These are phyloP conservation scores for Chelonus formosanus DNA, from an alignment of 2,888 invertebrate species.

Conservation along the genomic window DNA sequence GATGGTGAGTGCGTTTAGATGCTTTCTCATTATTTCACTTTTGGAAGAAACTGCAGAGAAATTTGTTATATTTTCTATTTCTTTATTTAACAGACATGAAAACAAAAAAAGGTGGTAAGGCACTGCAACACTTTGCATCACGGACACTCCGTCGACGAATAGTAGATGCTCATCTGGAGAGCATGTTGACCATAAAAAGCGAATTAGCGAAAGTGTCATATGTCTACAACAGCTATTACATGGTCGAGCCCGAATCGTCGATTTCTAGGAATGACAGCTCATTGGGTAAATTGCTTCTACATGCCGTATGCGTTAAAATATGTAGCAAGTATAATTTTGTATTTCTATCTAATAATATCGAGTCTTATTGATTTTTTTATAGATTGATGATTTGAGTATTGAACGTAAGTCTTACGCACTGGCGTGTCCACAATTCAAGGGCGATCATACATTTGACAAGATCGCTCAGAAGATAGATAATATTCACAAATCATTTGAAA, in stretches of 20 bases:
- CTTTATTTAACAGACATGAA: background rate
- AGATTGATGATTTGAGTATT: constrained; percentile 17
- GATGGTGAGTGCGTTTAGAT: too few relatives aligned
- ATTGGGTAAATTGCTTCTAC: constrained; percentile 12
- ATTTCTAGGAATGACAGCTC: constrained; percentile 29
- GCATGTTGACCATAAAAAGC: background rate
- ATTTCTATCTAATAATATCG: too few relatives aligned
- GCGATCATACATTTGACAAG: constrained; percentile 19
- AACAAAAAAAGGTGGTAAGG: background rate
- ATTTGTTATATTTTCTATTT: too few relatives aligned
- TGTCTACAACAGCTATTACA: constrained; percentile 31
- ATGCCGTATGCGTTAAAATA: too few relatives aligned
- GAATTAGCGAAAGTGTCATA: constrained; percentile 9
- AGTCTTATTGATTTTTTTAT: background rate
- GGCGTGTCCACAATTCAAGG: constrained; percentile 28
- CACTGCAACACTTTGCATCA: background rate
- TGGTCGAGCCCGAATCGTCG: constrained; percentile 30
- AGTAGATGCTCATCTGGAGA: background rate
- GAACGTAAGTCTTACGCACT: constrained; percentile 30
- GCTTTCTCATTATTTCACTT: too few relatives aligned
- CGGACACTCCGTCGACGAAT: constrained; percentile 3
- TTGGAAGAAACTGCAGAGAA: too few relatives aligned
- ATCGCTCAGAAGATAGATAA: constrained; percentile 17
- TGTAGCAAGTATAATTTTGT: too few relatives aligned
- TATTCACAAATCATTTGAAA: constrained; percentile 19